These are phyloP conservation scores for Scaptomyza pallida DNA, from an alignment of 1,140 invertebrate species.

Conservation along the genomic window DNA sequence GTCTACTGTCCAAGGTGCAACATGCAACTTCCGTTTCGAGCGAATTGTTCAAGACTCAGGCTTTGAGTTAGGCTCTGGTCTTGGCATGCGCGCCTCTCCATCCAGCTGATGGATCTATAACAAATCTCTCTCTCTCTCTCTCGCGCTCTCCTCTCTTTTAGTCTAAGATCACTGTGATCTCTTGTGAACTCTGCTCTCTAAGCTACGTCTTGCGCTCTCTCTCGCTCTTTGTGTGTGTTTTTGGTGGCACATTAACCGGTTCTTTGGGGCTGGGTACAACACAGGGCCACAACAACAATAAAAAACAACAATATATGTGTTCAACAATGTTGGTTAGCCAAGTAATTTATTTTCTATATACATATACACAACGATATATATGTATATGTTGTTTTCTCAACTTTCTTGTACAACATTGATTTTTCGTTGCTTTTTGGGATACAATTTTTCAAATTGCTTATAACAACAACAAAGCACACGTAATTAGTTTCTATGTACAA, in stretches of 20 bases:
- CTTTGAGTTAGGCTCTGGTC: constrained; percentile 32
- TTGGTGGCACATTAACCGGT: constrained; percentile 34
- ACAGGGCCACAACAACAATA: constrained; percentile 30
- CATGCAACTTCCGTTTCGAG: constrained; percentile 43
- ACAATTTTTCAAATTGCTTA: constrained; percentile 42
- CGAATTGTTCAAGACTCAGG: constrained; percentile 15
- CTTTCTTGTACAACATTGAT: constrained; percentile 27
- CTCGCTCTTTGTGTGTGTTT: constrained; percentile 15
- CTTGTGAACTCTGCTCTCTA: neutral
- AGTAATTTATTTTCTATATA: constrained; percentile 9
- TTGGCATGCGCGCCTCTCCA: constrained; percentile 36
- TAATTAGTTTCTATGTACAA: constrained; percentile 54
- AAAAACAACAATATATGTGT: constrained; percentile 3
- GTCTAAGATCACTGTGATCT: neutral
- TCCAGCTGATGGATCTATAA: constrained; percentile 12
- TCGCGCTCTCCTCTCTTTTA: neutral
- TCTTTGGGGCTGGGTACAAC: constrained; percentile 43
- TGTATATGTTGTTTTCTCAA: constrained; percentile 6
- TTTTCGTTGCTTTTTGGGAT: neutral
- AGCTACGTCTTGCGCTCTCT: constrained; percentile 9
- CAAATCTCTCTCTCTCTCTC: constrained; percentile 3
- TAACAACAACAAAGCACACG: constrained; percentile 31
- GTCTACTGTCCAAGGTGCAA: constrained; percentile 11
- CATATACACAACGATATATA: neutral
- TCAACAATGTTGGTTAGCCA: constrained; percentile 34